phyloP scores from a whole-genome alignment of 2,113 vertebrate species.

The Limanda limanda region DNA sequence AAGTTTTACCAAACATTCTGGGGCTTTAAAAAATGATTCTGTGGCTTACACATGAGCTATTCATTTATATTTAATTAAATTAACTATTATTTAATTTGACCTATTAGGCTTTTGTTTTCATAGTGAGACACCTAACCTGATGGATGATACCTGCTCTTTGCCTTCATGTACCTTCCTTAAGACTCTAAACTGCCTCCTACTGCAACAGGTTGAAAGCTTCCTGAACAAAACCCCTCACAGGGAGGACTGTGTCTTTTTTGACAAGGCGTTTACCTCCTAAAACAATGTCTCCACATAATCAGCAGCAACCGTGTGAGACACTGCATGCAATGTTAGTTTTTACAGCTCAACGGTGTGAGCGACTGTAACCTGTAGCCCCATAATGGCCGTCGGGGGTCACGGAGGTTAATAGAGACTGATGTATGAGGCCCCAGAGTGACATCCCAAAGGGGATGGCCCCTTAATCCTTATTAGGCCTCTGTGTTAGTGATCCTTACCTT shows the following conservation, averaged over 20 bases:
- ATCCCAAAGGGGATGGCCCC: constrained; percentile 83
- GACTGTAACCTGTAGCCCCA: constrained; percentile 62
- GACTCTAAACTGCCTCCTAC: background rate
- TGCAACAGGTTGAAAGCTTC: constrained; percentile 19
- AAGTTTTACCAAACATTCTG: constrained; percentile 17
- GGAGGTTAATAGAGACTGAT: constrained; percentile 82
- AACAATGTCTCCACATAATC: constrained; percentile 50
- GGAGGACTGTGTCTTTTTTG: constrained; percentile 18
- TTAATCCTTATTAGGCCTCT: constrained; percentile 86
- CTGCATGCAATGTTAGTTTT: constrained; percentile 34
- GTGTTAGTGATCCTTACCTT: constrained; percentile 86
- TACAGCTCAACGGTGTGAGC: constrained; percentile 50
- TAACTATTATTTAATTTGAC: background rate
- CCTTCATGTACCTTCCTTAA: constrained; percentile 1
- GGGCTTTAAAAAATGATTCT: background rate
- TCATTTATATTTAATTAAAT: background rate
- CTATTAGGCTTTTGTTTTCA: constrained; percentile 18
- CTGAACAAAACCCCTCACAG: constrained; percentile 4
- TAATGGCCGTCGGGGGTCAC: constrained; percentile 77
- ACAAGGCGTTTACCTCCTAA: constrained; percentile 45
- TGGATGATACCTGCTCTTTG: background rate
- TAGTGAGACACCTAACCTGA: background rate
- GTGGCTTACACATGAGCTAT: too few species aligned
- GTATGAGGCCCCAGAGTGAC: constrained; percentile 79
- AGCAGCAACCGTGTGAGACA: constrained; percentile 25